These are phyloP conservation scores for Spea hammondii DNA, from an alignment of 2,797 vertebrate species.

Conservation along the genomic window DNA sequence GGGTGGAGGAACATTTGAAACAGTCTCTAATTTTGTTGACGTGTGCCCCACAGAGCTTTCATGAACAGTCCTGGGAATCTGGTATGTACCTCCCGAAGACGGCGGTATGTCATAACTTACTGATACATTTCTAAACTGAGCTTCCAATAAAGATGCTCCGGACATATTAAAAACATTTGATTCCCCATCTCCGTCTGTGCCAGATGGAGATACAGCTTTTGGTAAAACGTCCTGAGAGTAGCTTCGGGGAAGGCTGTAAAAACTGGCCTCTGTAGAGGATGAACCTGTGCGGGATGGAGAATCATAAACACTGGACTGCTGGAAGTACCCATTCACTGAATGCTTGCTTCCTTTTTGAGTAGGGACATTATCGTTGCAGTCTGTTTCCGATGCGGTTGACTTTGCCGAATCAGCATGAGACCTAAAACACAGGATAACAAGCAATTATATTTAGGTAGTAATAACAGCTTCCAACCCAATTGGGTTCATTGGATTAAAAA, in stretches of 20 bases:
- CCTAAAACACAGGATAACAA: conserved; percentile 63
- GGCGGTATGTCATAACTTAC: conserved; percentile 97
- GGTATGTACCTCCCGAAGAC: conserved; percentile 88
- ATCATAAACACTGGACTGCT: conserved; percentile 81
- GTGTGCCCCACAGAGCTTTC: conserved; percentile 69
- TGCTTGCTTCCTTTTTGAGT: conserved; percentile 86
- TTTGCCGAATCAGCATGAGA: conserved; percentile 83
- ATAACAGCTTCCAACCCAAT: no score
- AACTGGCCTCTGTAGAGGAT: conserved; percentile 75
- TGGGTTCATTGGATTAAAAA: no score
- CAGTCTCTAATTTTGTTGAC: conserved; percentile 71
- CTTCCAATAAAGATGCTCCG: conserved; percentile 76
- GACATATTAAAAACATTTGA: conserved; percentile 86
- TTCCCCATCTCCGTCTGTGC: conserved; percentile 78
- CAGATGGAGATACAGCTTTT: conserved; percentile 72
- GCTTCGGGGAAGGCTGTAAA: conserved; percentile 91
- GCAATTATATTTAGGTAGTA: no score
- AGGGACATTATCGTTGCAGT: conserved; percentile 95
- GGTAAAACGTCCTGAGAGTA: conserved; percentile 94
- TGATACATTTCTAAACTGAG: conserved; percentile 84
- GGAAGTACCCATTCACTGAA: conserved; percentile 88
- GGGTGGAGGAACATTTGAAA: conserved; percentile 87
- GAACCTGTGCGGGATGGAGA: conserved; percentile 81
- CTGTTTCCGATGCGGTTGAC: conserved; percentile 90
- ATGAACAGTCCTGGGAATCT: conserved; percentile 85